phyloP scores from a whole-genome alignment of 1,140 invertebrate genomes.

The Dendrolimus kikuchii region DNA sequence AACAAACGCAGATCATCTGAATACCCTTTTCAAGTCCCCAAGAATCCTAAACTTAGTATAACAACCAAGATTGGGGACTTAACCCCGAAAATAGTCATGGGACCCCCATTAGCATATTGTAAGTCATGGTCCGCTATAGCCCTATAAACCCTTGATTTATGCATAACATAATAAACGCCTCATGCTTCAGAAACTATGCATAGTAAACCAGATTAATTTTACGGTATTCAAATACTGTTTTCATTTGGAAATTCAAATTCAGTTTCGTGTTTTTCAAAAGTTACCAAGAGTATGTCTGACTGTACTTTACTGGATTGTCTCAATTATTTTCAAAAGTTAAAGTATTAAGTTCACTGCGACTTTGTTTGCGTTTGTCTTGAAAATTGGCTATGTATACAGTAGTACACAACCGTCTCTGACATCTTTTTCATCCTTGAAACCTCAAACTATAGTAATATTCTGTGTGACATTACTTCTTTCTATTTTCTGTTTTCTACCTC shows the following conservation, averaged over 20 bases:
- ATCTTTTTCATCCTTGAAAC: too few relatives aligned
- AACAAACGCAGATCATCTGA: too few relatives aligned
- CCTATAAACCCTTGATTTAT: constrained; percentile 10
- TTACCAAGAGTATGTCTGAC: background rate
- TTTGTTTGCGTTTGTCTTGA: too few relatives aligned
- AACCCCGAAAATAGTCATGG: background rate
- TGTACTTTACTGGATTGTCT: too few relatives aligned
- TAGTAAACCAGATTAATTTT: constrained; percentile 12
- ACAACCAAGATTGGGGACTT: background rate
- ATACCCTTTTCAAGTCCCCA: too few relatives aligned
- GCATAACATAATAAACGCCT: constrained; percentile 6
- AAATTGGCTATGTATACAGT: too few relatives aligned
- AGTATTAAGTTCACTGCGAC: too few relatives aligned
- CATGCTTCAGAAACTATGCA: constrained; percentile 10
- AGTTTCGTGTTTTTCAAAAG: background rate
- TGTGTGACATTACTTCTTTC: too few relatives aligned
- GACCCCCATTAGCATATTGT: constrained; percentile 4
- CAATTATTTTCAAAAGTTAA: too few relatives aligned
- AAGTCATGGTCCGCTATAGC: constrained; percentile 5
- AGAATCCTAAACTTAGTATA: background rate
- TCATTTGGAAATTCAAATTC: background rate
- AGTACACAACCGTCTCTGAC: too few relatives aligned
- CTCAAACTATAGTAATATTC: too few relatives aligned
- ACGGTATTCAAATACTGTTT: constrained; percentile 5
- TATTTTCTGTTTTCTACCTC: too few relatives aligned